Base-by-base conservation (phyloP, 2,113 vertebrate genomes). In the Larimichthys polyactis region DNA sequence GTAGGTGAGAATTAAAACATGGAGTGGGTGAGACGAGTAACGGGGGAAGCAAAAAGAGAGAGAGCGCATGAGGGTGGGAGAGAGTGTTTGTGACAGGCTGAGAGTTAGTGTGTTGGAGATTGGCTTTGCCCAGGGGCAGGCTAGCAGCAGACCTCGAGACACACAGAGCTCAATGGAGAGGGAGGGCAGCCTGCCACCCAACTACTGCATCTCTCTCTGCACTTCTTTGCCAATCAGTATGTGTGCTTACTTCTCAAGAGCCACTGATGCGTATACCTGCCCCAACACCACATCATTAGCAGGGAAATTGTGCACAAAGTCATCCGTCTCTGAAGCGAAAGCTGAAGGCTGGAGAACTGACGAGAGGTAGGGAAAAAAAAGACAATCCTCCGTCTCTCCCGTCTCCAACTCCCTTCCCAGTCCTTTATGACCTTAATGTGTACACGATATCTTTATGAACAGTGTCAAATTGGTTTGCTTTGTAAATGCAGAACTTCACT, bases 221-320 rank as follows among this genome's bases (percentile, higher is more conserved):
- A 81, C 71, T 51, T 66, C 62, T 57, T 40, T 64, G 59, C 69
- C 78, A 40, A 79, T 88, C 87, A 82, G 60, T 80, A 51, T 67
- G 83, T 68, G 81, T 82, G 36, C 71, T 93, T 88, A 76, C 78
- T 72, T 81, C 66, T 83, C 27, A 32, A 55, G 67, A 32, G 0
- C 73, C 72, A 72, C 60, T 78, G 85, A 84, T 67, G 85, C 78
- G 15, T 79, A 69, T 67, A 78, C 71, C 63, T 71, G 83, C 68
- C 72, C 80, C 78, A 40, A 75, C 69, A 87, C 58, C 83, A 74
- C 32, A 43, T 88, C 90, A 91, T 90, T 90, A 90, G 74, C 48
- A 77, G 77, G 79, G 68, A 86, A 89, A 89, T 86, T 86, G 81
- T 73, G 82, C 90, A 91, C 87, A 90, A 83, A 89, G 85, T 78